Conservation (phyloP, 2,113 vertebrate species). For the Oreocharis arfaki region DNA sequence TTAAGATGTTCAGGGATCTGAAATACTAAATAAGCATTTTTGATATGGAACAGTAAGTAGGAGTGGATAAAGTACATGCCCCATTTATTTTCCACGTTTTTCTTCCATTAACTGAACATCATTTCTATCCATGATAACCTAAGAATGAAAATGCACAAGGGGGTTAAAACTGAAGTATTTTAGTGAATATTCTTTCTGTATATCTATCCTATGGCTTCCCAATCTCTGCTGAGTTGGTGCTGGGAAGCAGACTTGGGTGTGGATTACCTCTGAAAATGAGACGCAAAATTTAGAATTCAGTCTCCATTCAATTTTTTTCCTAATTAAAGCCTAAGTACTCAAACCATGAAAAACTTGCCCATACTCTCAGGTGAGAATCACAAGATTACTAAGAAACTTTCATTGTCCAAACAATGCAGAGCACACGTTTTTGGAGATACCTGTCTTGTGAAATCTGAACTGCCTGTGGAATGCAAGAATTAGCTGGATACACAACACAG, state of each 20-base stretch:
- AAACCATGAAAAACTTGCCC: neutral
- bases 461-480: fast-evolving
- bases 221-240: neutral
- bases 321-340: neutral
- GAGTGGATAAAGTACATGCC: neutral
- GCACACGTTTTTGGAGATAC: neutral
- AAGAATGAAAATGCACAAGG: neutral
- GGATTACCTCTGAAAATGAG: neutral
- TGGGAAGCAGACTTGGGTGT: neutral
- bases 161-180: neutral
- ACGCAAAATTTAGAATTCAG: neutral
- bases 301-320: neutral
- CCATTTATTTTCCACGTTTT: neutral
- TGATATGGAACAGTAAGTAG: neutral
- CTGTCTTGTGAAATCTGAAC: neutral
- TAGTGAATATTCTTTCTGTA: neutral
- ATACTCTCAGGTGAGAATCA: neutral
- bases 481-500: neutral
- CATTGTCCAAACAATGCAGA: neutral
- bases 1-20: neutral
- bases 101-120: neutral
- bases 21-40: neutral
- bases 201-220: neutral
- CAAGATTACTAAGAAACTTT: neutral
- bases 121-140: neutral